A percentile compares a stretch with the other conserved stretches of the same genome.
Evolutionary conservation across 1,140 invertebrate species (phyloP).

Genomic region (Sipha flava): DNA sequence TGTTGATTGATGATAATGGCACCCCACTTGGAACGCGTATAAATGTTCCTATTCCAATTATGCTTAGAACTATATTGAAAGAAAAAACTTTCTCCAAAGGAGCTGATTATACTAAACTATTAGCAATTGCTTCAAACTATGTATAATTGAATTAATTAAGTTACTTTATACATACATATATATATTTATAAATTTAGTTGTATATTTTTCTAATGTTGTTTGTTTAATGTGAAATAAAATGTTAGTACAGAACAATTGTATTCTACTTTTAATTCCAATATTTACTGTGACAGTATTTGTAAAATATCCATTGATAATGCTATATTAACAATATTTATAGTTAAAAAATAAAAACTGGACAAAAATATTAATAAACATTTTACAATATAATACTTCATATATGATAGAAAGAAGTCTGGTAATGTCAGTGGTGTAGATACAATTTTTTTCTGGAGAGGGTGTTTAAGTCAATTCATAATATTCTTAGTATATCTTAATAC

Average conservation of each 20-base stretch:
- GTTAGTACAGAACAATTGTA: not conserved
- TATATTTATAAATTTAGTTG: not conserved
- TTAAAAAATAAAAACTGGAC: too few species aligned
- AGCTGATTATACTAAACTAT: constrained; percentile 88
- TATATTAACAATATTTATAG: too few species aligned
- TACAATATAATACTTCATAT: too few species aligned
- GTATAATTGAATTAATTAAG: constrained; percentile 53
- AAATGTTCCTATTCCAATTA: constrained; percentile 85
- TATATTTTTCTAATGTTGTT: not conserved
- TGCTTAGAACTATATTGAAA: constrained; percentile 77
- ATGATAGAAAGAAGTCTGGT: too few species aligned
- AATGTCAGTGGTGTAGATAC: too few species aligned
- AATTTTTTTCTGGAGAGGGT: too few species aligned
- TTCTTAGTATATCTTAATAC: too few species aligned
- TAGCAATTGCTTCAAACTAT: constrained; percentile 88
- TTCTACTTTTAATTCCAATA: too few species aligned
- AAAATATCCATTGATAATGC: too few species aligned
- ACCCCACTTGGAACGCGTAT: constrained; percentile 88
- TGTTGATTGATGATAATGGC: constrained; percentile 90
- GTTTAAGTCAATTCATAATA: too few species aligned
- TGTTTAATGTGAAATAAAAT: not conserved
- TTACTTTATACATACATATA: not conserved
- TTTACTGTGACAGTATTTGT: too few species aligned
- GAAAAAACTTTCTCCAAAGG: constrained; percentile 72
- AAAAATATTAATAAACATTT: too few species aligned